Percentiles rank a stretch among this genome's conserved stretches.
These are phyloP conservation scores for Candidula unifasciata DNA, from an alignment of 2,888 invertebrate species.

Conservation along the genomic window DNA sequence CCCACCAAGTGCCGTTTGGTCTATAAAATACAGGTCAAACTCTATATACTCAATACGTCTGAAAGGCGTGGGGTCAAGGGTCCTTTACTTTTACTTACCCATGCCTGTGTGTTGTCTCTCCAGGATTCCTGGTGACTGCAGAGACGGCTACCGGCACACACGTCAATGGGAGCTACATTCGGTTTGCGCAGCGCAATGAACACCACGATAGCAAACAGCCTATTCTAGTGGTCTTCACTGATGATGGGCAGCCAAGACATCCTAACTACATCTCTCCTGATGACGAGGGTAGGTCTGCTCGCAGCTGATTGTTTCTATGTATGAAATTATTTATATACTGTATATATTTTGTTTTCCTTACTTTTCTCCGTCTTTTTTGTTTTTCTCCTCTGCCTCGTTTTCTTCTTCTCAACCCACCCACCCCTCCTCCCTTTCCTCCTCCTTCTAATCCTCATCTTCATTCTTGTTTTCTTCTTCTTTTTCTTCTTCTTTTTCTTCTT, in stretches of 20 bases:
- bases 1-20: too few relatives aligned
- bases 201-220: constrained; percentile 81
- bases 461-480: background rate
- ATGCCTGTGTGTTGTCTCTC: constrained; percentile 15
- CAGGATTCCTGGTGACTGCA: constrained; percentile 81
- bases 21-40: too few relatives aligned
- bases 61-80: too few relatives aligned
- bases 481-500: background rate
- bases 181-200: constrained; percentile 80
- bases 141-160: constrained; percentile 80
- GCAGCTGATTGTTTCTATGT: background rate
- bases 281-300: constrained; percentile 63
- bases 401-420: background rate
- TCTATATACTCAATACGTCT: too few relatives aligned
- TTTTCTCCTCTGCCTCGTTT: background rate
- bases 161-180: constrained; percentile 77
- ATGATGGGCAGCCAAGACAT: constrained; percentile 73
- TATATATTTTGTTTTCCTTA: too few relatives aligned
- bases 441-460: background rate
- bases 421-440: background rate
- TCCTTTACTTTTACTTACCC: too few relatives aligned
- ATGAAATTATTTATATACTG: too few relatives aligned
- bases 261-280: constrained; percentile 67
- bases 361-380: too few relatives aligned
- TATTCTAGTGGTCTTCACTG: constrained; percentile 81